Percentiles rank a stretch among this genome's conserved stretches.
phyloP scores from a whole-genome alignment of 1,140 invertebrate species.

The Neelides sp. region DNA sequence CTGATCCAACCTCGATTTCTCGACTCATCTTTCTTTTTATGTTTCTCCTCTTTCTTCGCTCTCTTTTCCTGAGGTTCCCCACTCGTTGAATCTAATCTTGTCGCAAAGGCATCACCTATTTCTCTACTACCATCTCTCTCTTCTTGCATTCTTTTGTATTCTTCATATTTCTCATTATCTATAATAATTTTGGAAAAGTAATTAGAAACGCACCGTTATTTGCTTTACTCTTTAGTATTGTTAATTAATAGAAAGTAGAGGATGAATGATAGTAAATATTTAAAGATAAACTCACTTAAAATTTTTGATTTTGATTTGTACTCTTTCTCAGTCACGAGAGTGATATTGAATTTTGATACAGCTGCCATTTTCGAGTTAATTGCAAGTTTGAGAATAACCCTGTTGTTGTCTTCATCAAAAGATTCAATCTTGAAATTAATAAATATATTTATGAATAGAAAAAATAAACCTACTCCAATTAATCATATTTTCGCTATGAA shows the following conservation, averaged over 20 bases:
- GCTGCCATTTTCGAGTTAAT: slow-evolving; percentile 54
- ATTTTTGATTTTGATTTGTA: slow-evolving; percentile 67
- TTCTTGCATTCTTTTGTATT: slow-evolving; percentile 12
- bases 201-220: not conserved
- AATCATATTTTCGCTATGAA: not conserved
- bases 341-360: slow-evolving; percentile 61
- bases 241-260: not conserved
- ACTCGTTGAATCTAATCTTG: too few relatives aligned
- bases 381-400: slow-evolving; percentile 64
- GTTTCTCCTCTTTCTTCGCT: too few relatives aligned
- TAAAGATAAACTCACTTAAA: slow-evolving; percentile 49
- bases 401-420: slow-evolving; percentile 68
- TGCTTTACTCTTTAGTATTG: not conserved
- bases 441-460: not conserved
- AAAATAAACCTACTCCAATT: not conserved
- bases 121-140: slow-evolving; percentile 10
- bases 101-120: too few relatives aligned
- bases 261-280: not conserved
- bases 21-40: too few relatives aligned
- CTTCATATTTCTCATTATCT: slow-evolving; percentile 22
- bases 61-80: too few relatives aligned
- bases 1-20: not conserved
- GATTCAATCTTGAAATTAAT: slow-evolving; percentile 53
- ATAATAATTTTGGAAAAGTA: not conserved
- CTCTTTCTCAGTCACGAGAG: slow-evolving; percentile 61